Evolutionary conservation across 2,113 vertebrate genomes (phyloP), one percentile per base, ranked within the genome.

Genomic region (Bubo bubo): DNA sequence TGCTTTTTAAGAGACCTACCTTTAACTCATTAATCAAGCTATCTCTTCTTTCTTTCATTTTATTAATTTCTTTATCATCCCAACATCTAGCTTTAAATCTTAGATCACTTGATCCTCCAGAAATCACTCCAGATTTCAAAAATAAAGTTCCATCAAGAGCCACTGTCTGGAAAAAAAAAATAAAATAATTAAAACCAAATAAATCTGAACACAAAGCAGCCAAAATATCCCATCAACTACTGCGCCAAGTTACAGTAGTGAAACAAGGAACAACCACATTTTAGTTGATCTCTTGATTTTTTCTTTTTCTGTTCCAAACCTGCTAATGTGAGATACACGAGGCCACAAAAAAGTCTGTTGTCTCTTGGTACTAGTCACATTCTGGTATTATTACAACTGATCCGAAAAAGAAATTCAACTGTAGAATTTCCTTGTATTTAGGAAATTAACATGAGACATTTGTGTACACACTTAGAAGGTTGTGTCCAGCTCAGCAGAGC

Each of bases 121-220:
- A 99, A 86, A 99, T 99, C 80, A 99, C 98, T 21, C 99, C 99
- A 41, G 99, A 99, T 95, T 99, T 99, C 71, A 98, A 96, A 98
- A 99, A 99, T 67, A 99, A 96, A 63, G 99, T 99, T 95, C 99
- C 99, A 86, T 99, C 99, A 94, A 99, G 98, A 82, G 99, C 95
- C 22, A 99, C 99, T 3, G 99, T 99, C 99, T 99, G 62, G 20
- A 77, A 76, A 75, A 35, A 21, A 80, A 67, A 37, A 24, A 24
- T 71, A 59, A 49, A 18, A 67, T 59, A 20, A n/a, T 35, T 14
- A 50, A 47, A 58, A 4, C 1, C 34, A 93, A 71, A 50, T 30
- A 77, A 41, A 88, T 37, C 28, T 81, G 39, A 84, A 81, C 10
- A 82, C 34, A 70, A 75, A 14, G 2, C 34, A 88, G 19, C 3